Conservation (phyloP, 2,888 invertebrate species). For the Heliothis peltigera region DNA sequence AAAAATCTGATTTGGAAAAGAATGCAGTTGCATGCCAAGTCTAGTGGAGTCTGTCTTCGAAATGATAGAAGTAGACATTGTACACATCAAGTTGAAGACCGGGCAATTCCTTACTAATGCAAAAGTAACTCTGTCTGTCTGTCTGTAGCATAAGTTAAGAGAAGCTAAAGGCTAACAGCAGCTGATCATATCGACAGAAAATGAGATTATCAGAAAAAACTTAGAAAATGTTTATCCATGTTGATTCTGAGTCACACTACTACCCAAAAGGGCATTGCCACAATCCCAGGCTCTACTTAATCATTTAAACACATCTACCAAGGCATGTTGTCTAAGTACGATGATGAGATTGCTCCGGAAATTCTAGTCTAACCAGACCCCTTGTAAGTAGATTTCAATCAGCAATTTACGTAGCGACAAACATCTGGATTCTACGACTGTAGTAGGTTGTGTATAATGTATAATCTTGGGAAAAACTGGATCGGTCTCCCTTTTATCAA, state of each 20-base stretch:
- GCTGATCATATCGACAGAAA: not conserved
- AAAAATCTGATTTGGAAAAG: constrained; percentile 29
- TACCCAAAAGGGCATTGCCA: not conserved
- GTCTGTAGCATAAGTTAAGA: too few species aligned
- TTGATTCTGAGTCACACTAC: not conserved
- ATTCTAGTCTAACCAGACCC: constrained; percentile 1
- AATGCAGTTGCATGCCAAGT: constrained; percentile 11
- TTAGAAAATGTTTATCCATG: not conserved
- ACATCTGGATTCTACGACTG: not conserved
- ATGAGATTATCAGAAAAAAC: not conserved
- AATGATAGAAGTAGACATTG: too few species aligned
- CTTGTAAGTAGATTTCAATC: not conserved
- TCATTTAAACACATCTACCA: not conserved
- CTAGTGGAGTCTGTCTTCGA: too few species aligned
- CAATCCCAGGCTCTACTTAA: not conserved
- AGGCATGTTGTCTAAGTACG: not conserved
- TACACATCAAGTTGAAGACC: too few species aligned
- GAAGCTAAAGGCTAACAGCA: too few species aligned
- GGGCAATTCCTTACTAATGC: too few species aligned
- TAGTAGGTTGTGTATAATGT: not conserved
- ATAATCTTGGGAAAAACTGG: not conserved
- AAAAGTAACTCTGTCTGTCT: too few species aligned
- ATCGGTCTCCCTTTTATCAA: not conserved
- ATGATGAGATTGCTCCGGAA: not conserved
- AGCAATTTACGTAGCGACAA: not conserved